phyloP scores from a whole-genome alignment of 2,888 invertebrate genomes.

The Geotrupes spiniger region DNA sequence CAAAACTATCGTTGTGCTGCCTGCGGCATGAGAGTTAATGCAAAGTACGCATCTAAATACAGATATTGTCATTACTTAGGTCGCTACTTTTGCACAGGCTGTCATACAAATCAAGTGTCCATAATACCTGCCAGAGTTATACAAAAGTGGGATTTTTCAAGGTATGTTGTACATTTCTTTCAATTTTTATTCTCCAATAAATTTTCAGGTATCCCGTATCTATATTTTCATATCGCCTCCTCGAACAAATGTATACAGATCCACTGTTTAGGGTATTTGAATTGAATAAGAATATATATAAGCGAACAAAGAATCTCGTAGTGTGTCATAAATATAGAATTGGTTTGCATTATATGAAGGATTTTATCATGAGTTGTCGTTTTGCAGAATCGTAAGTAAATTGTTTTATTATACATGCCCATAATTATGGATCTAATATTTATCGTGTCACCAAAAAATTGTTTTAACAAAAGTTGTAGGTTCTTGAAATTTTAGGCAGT shows the following conservation, averaged over 20 bases:
- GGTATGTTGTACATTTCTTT: too few relatives aligned
- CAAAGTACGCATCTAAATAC: constrained; percentile 68
- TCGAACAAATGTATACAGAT: constrained; percentile 74
- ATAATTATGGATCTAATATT: too few relatives aligned
- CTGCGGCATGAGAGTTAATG: constrained; percentile 77
- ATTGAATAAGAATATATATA: constrained; percentile 65
- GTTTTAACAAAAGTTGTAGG: too few relatives aligned
- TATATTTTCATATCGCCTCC: constrained; percentile 71
- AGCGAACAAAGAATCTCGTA: constrained; percentile 60
- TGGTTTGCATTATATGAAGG: constrained; percentile 67
- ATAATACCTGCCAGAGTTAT: constrained; percentile 68
- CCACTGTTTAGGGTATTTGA: constrained; percentile 74
- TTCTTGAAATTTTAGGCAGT: too few relatives aligned
- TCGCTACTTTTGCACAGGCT: constrained; percentile 82
- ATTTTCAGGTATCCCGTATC: constrained; percentile 74
- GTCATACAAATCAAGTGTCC: constrained; percentile 74
- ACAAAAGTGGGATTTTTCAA: constrained; percentile 62
- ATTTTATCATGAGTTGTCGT: constrained; percentile 69
- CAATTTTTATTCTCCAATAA: too few relatives aligned
- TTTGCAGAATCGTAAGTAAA: constrained; percentile 60
- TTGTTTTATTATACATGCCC: constrained; percentile 5
- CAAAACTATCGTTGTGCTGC: constrained; percentile 82
- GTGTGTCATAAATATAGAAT: constrained; percentile 60
- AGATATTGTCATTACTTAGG: constrained; percentile 82
- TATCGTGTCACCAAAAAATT: too few relatives aligned